Conservation (phyloP, 1,140 invertebrate species). For the Neotoxoptera formosana region DNA sequence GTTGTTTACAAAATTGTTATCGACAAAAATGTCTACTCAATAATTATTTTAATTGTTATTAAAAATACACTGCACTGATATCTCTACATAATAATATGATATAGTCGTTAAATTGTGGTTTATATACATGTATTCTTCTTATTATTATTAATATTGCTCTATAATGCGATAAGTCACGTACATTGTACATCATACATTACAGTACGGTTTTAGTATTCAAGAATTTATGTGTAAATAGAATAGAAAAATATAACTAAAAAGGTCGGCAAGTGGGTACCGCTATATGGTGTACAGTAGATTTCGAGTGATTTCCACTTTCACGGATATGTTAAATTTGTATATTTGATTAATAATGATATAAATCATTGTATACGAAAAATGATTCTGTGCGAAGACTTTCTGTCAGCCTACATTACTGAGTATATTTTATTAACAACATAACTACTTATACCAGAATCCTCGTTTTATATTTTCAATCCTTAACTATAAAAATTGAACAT, state of each 20-base stretch:
- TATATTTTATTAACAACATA: no score
- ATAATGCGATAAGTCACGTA: neutral
- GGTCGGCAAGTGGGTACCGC: no score
- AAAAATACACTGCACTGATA: neutral
- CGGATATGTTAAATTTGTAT: no score
- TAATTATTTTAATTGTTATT: neutral
- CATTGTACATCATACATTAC: neutral
- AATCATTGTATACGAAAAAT: no score
- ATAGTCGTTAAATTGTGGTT: neutral
- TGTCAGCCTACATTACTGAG: no score
- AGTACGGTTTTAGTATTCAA: neutral
- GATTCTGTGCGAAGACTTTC: no score
- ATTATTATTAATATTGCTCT: neutral
- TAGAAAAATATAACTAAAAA: neutral
- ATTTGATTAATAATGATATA: no score
- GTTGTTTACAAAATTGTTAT: neutral
- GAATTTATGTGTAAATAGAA: neutral
- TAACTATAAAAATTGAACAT: no score
- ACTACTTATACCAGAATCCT: no score
- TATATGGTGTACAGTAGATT: no score
- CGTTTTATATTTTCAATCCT: no score
- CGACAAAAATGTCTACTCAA: neutral
- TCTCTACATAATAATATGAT: neutral
- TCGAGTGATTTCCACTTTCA: no score
- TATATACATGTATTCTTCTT: neutral